These are phyloP conservation scores for Chloromyia formosa DNA, from an alignment of 2,888 invertebrate genomes.

Conservation along the genomic window DNA sequence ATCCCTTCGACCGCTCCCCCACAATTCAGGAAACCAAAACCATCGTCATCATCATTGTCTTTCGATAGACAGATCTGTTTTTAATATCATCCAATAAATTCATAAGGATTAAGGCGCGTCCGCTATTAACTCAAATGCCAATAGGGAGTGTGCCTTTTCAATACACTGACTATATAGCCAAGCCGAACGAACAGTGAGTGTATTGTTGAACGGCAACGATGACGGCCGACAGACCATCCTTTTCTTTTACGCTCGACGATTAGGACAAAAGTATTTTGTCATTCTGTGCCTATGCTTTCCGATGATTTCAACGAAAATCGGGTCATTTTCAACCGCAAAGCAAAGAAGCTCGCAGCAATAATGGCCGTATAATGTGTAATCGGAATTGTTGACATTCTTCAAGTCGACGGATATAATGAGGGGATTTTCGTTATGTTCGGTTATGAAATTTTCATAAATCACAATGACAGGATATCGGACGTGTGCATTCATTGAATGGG, in stretches of 20 bases:
- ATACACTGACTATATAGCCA: background rate
- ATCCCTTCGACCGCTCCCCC: too few species aligned
- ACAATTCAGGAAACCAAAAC: too few species aligned
- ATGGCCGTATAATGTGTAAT: constrained; percentile 10
- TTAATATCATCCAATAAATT: constrained; percentile 50
- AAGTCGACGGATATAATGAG: constrained; percentile 8
- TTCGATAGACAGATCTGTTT: constrained; percentile 48
- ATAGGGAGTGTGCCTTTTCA: constrained; percentile 32
- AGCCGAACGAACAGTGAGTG: background rate
- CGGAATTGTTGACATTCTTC: constrained; percentile 20
- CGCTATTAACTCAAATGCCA: constrained; percentile 39
- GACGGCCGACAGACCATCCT: too few species aligned
- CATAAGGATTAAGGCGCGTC: constrained; percentile 49
- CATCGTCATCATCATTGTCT: constrained; percentile 29
- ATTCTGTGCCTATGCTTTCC: background rate
- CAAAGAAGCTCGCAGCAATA: background rate
- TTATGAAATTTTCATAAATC: constrained; percentile 32
- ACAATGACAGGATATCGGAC: background rate
- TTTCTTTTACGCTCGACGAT: too few species aligned
- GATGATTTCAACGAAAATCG: background rate
- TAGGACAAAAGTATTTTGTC: background rate
- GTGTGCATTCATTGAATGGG: background rate
- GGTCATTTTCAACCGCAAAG: constrained; percentile 7
- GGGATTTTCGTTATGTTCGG: background rate
- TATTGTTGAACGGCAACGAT: background rate